phyloP scores from a whole-genome alignment of 2,797 vertebrate species.

The Myripristis jacobus region DNA sequence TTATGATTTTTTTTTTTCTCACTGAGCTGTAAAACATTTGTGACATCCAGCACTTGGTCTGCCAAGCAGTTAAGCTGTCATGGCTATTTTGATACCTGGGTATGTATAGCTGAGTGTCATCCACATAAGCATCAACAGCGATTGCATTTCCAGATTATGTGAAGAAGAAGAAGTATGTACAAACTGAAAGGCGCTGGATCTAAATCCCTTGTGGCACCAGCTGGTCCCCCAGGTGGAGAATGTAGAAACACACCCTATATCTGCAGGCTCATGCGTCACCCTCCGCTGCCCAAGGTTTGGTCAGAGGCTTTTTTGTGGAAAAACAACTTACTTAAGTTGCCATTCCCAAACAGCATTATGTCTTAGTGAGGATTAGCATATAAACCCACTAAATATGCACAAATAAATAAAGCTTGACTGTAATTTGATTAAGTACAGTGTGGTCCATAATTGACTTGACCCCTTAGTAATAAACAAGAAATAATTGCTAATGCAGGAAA shows the following conservation, averaged over 20 bases:
- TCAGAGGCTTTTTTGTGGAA: neutral
- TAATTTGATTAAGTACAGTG: constrained; percentile 24
- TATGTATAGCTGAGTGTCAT: too few relatives aligned
- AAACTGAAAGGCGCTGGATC: too few relatives aligned
- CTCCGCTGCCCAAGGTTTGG: neutral
- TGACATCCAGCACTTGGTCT: too few relatives aligned
- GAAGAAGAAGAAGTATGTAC: too few relatives aligned
- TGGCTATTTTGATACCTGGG: too few relatives aligned
- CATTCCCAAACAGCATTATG: constrained; percentile 2
- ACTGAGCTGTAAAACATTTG: too few relatives aligned
- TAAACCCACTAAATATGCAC: constrained; percentile 31
- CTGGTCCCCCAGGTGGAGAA: neutral
- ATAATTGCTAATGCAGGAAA: too few relatives aligned
- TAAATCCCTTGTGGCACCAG: neutral
- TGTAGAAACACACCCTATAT: constrained; percentile 11
- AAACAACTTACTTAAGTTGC: constrained; percentile 16
- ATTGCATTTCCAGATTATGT: too few relatives aligned
- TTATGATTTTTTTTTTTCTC: too few relatives aligned
- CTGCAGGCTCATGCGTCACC: neutral
- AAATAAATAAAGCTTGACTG: neutral
- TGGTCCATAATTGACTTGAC: constrained; percentile 28
- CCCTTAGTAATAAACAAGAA: constrained; percentile 12
- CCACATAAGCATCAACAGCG: too few relatives aligned
- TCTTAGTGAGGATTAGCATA: constrained; percentile 18
- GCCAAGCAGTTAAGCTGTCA: too few relatives aligned